phyloP scores from a whole-genome alignment of 2,888 invertebrate species.

The Trachelus tabidus region DNA sequence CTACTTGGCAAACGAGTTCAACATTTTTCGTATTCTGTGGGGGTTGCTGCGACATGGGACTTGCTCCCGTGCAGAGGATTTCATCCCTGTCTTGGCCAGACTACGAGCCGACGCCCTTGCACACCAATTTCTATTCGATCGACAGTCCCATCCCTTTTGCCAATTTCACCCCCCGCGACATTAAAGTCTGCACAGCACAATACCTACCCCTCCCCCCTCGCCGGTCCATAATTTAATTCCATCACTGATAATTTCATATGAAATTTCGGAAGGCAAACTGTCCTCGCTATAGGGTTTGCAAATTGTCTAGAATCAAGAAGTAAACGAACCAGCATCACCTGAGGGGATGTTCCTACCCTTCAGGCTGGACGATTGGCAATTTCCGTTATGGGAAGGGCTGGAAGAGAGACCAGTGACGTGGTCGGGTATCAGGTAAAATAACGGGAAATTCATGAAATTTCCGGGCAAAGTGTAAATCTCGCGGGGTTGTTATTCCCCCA shows the following conservation, averaged over 20 bases:
- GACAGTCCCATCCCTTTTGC: slow-evolving; percentile 17
- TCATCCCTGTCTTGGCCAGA: slow-evolving; percentile 18
- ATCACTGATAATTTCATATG: not conserved
- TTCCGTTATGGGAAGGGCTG: slow-evolving; percentile 28
- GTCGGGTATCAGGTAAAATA: not conserved
- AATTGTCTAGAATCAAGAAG: not conserved
- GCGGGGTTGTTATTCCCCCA: not conserved
- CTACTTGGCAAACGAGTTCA: not conserved
- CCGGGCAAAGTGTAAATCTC: not conserved
- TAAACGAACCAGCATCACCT: not conserved
- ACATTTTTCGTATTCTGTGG: not conserved
- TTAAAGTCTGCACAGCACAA: not conserved
- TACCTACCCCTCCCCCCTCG: not conserved
- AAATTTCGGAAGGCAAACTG: not conserved
- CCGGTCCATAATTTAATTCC: not conserved
- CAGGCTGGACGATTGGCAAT: slow-evolving; percentile 31
- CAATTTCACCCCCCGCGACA: not conserved
- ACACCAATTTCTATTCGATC: slow-evolving; percentile 25
- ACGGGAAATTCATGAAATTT: not conserved
- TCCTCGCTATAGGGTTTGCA: not conserved
- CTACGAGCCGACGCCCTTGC: slow-evolving; percentile 5
- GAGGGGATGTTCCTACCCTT: not conserved
- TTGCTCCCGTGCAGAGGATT: not conserved
- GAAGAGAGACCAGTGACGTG: not conserved
- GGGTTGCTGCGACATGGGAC: not conserved